A percentile compares a stretch with the other conserved stretches of the same genome.
Evolutionary conservation across 2,888 invertebrate species (phyloP).

Genomic region (Drosophila fulvimacula): DNA sequence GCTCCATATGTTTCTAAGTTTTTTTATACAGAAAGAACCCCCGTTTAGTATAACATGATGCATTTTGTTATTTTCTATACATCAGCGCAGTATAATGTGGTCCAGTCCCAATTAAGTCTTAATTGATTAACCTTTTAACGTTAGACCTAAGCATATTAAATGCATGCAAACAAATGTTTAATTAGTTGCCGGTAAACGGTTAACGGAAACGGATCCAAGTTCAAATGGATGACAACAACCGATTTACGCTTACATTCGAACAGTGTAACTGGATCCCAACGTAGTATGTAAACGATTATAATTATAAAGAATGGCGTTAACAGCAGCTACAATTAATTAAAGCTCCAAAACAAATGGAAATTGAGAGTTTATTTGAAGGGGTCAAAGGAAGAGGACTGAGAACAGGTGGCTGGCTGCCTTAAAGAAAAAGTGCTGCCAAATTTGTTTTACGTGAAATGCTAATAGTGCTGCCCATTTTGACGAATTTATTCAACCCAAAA

Average conservation of each 20-base stretch:
- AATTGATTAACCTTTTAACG: constrained; percentile 27
- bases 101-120: constrained; percentile 31
- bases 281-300: constrained; percentile 52
- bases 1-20: constrained; percentile 68
- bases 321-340: constrained; percentile 60
- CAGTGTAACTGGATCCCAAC: constrained; percentile 76
- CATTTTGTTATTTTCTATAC: constrained; percentile 61
- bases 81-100: constrained; percentile 24
- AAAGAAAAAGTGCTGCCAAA: no score
- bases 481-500: background rate
- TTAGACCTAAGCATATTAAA: constrained; percentile 44
- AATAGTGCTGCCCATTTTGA: background rate
- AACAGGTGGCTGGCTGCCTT: no score
- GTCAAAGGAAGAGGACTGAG: no score
- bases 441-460: no score
- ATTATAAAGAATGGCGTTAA: constrained; percentile 34
- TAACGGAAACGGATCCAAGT: constrained; percentile 11
- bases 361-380: background rate
- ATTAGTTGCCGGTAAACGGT: constrained; percentile 28
- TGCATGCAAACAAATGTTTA: constrained; percentile 18
- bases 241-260: constrained; percentile 72
- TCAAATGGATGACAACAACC: constrained; percentile 26
- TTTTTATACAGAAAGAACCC: constrained; percentile 71
- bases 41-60: constrained; percentile 71
- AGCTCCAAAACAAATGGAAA: constrained; percentile 31